These are phyloP conservation scores for Neosilurus hyrtlii DNA, from an alignment of 2,797 vertebrate species.

Conservation along the genomic window DNA sequence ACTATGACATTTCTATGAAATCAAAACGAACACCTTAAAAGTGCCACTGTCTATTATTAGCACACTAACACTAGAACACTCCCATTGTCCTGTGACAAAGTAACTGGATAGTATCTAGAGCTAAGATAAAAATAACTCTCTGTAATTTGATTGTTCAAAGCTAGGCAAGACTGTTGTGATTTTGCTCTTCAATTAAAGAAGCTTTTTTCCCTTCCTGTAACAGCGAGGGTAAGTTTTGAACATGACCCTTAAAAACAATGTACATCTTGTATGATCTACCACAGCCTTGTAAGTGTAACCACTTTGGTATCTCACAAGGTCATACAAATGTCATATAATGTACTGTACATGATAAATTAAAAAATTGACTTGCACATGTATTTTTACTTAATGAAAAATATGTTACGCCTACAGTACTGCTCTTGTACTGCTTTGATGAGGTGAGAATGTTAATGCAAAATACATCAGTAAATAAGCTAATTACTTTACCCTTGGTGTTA, in stretches of 20 bases:
- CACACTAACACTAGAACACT: background rate
- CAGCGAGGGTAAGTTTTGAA: background rate
- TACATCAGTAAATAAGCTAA: background rate
- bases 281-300: background rate
- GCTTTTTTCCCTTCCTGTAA: background rate
- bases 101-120: background rate
- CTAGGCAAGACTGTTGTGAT: background rate
- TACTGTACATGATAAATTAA: background rate
- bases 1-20: background rate
- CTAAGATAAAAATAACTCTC: background rate
- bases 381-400: background rate
- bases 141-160: background rate
- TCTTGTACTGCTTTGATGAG: background rate
- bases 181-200: background rate
- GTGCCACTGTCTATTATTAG: constrained; percentile 39
- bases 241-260: background rate
- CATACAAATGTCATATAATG: background rate
- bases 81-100: constrained; percentile 16
- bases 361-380: background rate
- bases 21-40: constrained; percentile 10
- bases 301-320: background rate
- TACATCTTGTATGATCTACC: background rate
- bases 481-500: background rate
- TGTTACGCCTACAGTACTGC: background rate
- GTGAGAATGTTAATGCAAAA: background rate